Evolutionary conservation across 2,113 vertebrate genomes (phyloP).

Genomic region (Columba livia): DNA sequence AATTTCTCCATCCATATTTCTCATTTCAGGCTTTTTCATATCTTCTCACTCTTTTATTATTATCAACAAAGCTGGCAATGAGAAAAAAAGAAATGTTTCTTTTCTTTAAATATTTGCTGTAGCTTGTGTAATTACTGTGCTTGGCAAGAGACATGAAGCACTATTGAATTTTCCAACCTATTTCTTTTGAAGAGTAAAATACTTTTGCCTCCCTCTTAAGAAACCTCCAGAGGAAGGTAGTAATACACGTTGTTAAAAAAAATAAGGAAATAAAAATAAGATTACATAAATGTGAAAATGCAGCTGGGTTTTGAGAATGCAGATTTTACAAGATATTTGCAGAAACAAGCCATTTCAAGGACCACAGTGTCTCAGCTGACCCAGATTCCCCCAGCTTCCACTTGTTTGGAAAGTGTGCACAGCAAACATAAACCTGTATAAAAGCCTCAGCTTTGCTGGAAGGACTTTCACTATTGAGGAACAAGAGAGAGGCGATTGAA

Average conservation of each 20-base stretch:
- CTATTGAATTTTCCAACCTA: constrained; percentile 29
- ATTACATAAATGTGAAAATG: background rate
- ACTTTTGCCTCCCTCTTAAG: background rate
- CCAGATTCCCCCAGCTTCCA: background rate
- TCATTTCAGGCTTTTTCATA: constrained; percentile 39
- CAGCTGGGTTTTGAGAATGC: background rate
- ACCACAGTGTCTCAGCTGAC: background rate
- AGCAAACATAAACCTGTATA: background rate
- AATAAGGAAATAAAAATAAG: background rate
- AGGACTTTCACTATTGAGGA: background rate
- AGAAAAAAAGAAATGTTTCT: background rate
- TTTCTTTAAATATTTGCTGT: constrained; percentile 47
- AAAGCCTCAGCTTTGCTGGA: background rate
- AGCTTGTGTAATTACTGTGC: constrained; percentile 26
- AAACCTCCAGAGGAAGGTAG: constrained; percentile 1
- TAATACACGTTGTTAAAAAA: background rate
- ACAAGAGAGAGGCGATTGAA: background rate
- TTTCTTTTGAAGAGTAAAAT: constrained; percentile 37
- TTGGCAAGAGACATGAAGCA: background rate
- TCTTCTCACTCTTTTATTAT: background rate
- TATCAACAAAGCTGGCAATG: background rate
- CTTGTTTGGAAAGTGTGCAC: background rate
- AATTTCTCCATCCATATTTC: background rate
- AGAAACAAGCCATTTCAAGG: background rate
- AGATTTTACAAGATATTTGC: background rate